phyloP scores from a whole-genome alignment of 2,113 vertebrate genomes.

The Cavia porcellus region DNA sequence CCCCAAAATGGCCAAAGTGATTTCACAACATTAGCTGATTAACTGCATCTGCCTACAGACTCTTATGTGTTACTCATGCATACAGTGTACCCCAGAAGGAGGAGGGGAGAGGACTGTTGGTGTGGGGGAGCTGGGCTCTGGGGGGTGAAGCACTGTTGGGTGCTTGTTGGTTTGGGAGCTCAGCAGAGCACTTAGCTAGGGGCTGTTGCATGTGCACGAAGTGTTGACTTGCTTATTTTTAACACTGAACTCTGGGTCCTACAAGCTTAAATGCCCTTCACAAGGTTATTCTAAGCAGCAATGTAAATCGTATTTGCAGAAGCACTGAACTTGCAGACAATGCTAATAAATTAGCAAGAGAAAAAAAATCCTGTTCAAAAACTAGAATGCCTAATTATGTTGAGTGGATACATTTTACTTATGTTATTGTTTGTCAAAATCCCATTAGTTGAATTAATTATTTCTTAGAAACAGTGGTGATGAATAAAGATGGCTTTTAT shows the following conservation, averaged over 20 bases:
- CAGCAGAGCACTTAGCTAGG: background rate
- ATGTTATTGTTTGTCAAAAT: constrained; percentile 5
- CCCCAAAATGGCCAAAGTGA: background rate
- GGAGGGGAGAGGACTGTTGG: background rate
- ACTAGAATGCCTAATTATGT: background rate
- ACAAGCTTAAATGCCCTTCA: background rate
- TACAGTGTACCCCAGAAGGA: fast-evolving
- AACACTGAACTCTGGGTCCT: background rate
- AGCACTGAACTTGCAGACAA: background rate
- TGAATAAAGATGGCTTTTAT: background rate
- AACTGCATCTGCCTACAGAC: background rate
- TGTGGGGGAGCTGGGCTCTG: background rate
- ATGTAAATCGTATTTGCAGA: background rate
- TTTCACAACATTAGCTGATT: background rate
- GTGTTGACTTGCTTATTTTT: background rate
- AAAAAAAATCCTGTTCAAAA: background rate
- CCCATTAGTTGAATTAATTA: background rate
- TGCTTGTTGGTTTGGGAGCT: background rate
- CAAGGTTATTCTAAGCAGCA: background rate
- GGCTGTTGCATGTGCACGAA: background rate
- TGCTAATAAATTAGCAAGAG: background rate
- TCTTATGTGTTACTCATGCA: background rate
- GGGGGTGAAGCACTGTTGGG: background rate
- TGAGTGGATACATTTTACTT: background rate
- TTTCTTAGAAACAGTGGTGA: background rate